Conservation (phyloP, 2,888 invertebrate species). For the Plagodis pulveraria region DNA sequence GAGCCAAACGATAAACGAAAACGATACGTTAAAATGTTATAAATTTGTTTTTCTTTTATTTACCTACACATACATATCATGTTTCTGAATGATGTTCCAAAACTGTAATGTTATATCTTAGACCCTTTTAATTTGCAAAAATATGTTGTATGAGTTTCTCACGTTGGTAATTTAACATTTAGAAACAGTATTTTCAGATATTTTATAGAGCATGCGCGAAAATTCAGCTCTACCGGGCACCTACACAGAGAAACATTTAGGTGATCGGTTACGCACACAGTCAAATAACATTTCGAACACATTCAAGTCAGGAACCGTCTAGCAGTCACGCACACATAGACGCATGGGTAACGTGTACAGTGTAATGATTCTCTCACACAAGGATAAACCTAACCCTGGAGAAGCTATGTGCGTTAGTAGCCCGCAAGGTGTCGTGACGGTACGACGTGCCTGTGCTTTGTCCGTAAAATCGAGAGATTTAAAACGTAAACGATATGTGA, state of each 20-base stretch:
- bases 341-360: constrained; percentile 39
- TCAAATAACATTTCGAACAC: constrained; percentile 55
- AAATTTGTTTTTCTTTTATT: neutral
- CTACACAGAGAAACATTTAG: constrained; percentile 54
- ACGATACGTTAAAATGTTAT: neutral
- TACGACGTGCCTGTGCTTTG: constrained; percentile 28
- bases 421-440: constrained; percentile 43
- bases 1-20: constrained; percentile 11
- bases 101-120: constrained; percentile 3
- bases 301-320: constrained; percentile 47
- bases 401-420: constrained; percentile 65
- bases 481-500: constrained; percentile 12
- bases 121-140: neutral
- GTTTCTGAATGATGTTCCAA: neutral
- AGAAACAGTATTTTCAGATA: constrained; percentile 61
- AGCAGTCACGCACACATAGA: constrained; percentile 58
- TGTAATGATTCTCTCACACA: constrained; percentile 60
- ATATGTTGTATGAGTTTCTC: constrained; percentile 6
- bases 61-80: neutral
- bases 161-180: constrained; percentile 62
- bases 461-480: constrained; percentile 3
- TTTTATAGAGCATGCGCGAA: constrained; percentile 61
- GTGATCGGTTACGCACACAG: constrained; percentile 62
- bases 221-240: constrained; percentile 53
- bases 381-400: constrained; percentile 58